Conservation (phyloP, 37 sponge, comb jelly and placozoan genomes). For the Chondrilla cf. caribensis region DNA sequence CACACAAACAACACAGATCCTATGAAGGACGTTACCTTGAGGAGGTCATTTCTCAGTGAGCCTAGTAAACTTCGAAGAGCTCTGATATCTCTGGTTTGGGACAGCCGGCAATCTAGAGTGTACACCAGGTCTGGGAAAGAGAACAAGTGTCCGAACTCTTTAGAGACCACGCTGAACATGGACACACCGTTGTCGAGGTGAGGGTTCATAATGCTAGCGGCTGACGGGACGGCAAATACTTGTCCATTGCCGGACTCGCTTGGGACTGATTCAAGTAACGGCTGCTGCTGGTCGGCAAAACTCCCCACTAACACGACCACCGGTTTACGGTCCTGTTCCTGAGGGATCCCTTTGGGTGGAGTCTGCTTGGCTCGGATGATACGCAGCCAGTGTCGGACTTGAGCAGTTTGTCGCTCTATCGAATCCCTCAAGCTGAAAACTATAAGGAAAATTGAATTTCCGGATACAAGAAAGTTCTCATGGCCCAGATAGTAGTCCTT, state of each 20-base stretch:
- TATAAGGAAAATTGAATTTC: conserved; percentile 62
- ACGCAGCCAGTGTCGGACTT: conserved; percentile 73
- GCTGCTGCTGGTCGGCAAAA: conserved; percentile 49
- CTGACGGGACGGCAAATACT: conserved; percentile 8
- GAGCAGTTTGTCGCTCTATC: conserved; percentile 49
- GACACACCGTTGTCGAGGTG: conserved; percentile 12
- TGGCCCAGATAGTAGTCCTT: conserved; percentile 68
- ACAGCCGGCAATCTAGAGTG: conserved; percentile 53
- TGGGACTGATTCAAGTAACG: conserved; percentile 26
- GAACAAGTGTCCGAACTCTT: conserved; percentile 64
- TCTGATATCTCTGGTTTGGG: conserved; percentile 56
- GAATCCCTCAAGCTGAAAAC: conserved; percentile 67
- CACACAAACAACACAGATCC: too few relatives aligned
- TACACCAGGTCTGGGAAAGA: conserved; percentile 47
- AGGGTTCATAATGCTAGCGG: not conserved
- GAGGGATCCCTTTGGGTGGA: conserved; percentile 4
- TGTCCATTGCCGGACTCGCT: not conserved
- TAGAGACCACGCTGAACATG: conserved; percentile 23
- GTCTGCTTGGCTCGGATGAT: conserved; percentile 70
- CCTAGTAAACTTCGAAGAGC: conserved; percentile 40
- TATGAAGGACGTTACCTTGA: conserved; percentile 39
- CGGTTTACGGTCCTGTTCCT: conserved; percentile 28
- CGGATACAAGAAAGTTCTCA: conserved; percentile 57
- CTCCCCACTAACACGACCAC: conserved; percentile 70
- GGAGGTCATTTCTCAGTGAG: conserved; percentile 11